Evolutionary conservation across 2,113 vertebrate genomes (phyloP), one percentile per base, ranked within the genome.

Genomic region (Gymnocephalus cernua): DNA sequence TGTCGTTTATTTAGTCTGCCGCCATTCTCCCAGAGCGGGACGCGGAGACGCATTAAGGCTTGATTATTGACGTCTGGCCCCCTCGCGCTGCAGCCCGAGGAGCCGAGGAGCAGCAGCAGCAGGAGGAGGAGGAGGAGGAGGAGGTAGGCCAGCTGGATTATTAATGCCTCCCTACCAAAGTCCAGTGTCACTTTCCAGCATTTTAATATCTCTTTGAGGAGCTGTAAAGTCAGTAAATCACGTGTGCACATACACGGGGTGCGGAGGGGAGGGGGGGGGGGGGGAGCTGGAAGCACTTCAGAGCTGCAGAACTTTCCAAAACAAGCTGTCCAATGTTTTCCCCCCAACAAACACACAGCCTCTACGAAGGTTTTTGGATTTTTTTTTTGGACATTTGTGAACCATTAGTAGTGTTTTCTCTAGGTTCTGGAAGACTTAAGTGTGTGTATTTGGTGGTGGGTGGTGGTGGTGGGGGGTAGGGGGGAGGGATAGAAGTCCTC

Each of bases 1-100:
- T 15, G 57, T 18, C 23, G 50, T 93, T 86, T 88, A 85, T 91
- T 87, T 91, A 89, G 91, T 89, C 89, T 91, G 92, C 83, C 5
- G 72, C 86, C 66, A 18, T 76, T 78, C 84, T 41, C 77, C 84
- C 84, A 84, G 77, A 83, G 62, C 83, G 88, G 90, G 88, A 92
- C 87, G 85, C 66, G 84, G 74, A 88, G 89, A 48, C 6, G 6
- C 84, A 79, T 92, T 92, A 92, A 48, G 81, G 78, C 72, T 71
- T 85, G 83, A 86, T 92, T 91, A 87, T 90, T 79, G 82, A 87
- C 79, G 86, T 88, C 83, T 85, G 89, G 69, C 56, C 77, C 77
- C 69, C 53, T 56, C 47, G 32, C 4, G 29, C 62, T 70, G 80
- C 76, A 74, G 79, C 19, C 61, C 4, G 29, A 3, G 4, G 29